Base-by-base conservation (phyloP, 2,797 vertebrate species). In the Poecile montanus region DNA sequence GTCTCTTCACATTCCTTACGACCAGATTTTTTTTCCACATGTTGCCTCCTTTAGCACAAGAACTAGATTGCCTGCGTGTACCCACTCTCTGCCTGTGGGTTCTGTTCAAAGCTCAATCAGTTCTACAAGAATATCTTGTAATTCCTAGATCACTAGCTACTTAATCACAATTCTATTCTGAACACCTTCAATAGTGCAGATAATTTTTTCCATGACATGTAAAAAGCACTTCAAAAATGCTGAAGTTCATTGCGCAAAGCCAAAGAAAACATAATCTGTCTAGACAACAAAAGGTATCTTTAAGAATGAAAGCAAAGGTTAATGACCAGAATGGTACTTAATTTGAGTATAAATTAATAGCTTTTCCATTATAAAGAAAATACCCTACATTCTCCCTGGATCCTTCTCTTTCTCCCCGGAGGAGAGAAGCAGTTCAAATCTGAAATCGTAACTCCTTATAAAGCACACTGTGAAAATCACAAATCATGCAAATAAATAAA, bases 321-420 rank as follows among this genome's bases (percentile, higher is more conserved):
- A 90, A 85, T 73, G 42, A 91, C 58, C 71, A 89, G 74, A 86
- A 75, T 10, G 34, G 66, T 81, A 85, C 63, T 79, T 90, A 87
- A 95, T 92, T 79, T 92, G 29, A 79, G 84, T 89, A 78, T 40
- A 89, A 93, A 93, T 93, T 0, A 96, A 91, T 88, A 90, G 93
- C 38, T 86, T 93, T 65, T 80, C 83, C 79, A 77, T 84, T 95
- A 82, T 16, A 27, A 92, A 62, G 42, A 85, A 74, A 81, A 74
- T 85, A 89, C 13, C 7, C 45, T 84, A 36, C 50, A 74, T 48
- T 58, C 16, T 78, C 34, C 73, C 53, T 53, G 66, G 60, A 72
- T 65, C 13, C 30, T 58, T 45, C 50, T 84, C 29, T n/a, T 48
- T 68, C 22, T 83, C 73, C 74, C 62, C 16, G 21, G 20, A 91